phyloP scores from a whole-genome alignment of 1,140 invertebrate species.

The Drosophila insularis region DNA sequence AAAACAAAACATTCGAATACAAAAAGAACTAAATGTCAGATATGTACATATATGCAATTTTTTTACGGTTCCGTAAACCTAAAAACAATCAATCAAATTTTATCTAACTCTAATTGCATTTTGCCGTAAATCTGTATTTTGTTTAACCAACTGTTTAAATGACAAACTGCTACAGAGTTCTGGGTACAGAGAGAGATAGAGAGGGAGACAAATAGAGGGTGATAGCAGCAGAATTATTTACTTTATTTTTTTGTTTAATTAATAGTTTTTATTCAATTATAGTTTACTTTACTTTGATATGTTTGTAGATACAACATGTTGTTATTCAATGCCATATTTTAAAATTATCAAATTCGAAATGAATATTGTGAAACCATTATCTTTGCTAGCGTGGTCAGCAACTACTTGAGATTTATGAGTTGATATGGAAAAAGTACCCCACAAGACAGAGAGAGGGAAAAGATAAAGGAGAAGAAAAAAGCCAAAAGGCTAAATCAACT shows the following conservation, averaged over 20 bases:
- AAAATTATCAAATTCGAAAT: background rate
- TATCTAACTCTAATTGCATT: background rate
- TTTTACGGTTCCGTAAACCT: no score
- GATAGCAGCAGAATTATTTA: background rate
- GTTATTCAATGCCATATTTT: background rate
- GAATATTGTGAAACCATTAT: background rate
- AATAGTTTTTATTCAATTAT: background rate
- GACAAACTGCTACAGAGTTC: no score
- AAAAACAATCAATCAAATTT: background rate
- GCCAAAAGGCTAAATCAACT: background rate
- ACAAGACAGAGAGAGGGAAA: no score
- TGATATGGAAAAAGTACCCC: slow-evolving; percentile 18
- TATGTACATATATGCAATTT: no score
- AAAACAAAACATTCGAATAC: no score
- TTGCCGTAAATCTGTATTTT: background rate
- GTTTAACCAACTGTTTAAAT: background rate
- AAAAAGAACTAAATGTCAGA: no score
- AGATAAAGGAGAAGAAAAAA: background rate
- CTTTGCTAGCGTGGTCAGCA: background rate
- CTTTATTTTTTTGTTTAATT: background rate
- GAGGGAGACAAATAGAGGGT: no score
- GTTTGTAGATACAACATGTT: background rate
- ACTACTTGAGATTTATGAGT: background rate
- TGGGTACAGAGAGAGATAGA: no score
- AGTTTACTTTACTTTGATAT: background rate